Evolutionary conservation across 2,113 vertebrate species (phyloP).

Genomic region (Oncorhynchus masou): DNA sequence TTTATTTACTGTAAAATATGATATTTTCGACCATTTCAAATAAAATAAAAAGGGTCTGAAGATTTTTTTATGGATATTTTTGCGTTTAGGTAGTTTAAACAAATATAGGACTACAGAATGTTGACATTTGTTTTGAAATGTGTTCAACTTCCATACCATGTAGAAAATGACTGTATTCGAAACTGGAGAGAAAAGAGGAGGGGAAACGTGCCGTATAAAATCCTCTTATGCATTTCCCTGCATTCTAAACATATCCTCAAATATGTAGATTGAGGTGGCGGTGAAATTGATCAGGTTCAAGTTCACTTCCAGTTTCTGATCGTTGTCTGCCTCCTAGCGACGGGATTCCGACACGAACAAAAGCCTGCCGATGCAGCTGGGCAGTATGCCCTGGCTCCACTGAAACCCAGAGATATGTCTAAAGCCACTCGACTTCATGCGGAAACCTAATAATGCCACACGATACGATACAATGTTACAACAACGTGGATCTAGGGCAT

Average conservation of each 20-base stretch:
- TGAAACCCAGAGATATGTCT: background rate
- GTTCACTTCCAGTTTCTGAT: conserved; percentile 82
- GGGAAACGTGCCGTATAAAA: conserved; percentile 4
- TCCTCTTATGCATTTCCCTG: conserved; percentile 49
- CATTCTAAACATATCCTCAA: conserved; percentile 69
- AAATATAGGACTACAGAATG: background rate
- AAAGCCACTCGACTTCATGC: conserved; percentile 30
- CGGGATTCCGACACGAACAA: conserved; percentile 60
- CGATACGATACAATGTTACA: conserved; percentile 46
- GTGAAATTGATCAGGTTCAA: conserved; percentile 85
- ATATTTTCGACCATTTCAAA: background rate
- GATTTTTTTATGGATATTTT: background rate
- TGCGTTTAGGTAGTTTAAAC: background rate
- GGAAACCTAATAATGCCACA: conserved; percentile 57
- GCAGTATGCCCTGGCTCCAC: background rate
- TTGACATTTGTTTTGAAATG: background rate
- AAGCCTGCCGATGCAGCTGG: conserved; percentile 15
- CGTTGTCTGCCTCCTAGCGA: conserved; percentile 95
- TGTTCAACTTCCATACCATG: background rate
- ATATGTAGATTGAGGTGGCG: conserved; percentile 69
- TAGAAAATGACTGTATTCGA: background rate
- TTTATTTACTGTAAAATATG: no score
- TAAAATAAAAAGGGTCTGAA: background rate
- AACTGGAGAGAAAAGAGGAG: conserved; percentile 12
- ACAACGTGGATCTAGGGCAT: conserved; percentile 41